Evolutionary conservation across 2,797 vertebrate species (phyloP), one percentile per base, ranked within the genome.

Genomic region (Capromys pilorides): DNA sequence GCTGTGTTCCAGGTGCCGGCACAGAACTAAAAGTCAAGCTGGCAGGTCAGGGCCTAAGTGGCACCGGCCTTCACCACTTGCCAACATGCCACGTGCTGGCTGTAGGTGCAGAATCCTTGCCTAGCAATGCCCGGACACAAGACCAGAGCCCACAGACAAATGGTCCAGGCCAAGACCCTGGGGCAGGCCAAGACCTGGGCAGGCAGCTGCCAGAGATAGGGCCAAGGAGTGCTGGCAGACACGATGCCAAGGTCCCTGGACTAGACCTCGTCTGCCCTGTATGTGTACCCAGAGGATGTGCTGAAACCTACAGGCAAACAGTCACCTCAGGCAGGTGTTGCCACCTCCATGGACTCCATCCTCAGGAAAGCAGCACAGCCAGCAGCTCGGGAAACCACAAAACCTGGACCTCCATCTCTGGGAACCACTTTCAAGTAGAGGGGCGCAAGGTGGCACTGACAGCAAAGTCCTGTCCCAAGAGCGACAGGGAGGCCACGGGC

Each of bases 331-430:
- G 41, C 24, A 13, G 3, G 11, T 3, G 19, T 9, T 4, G 13
- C 28, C 11, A 22, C 57, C 66, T 84, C 67, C 4, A 5, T 7
- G 1, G 0, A 36, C 5, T 8, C 9, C 61, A 12, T 0, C 1
- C 66, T n/a, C 45, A 62, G 3, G 6, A 36, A 21, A 49, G 36
- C 41, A 19, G 57, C 4, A 1, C 49, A 22, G 19, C 36, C 14
- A 26, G 22, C 8, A 26, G 54, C 41, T 12, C 13, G n/a, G 64
- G 64, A 18, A 66, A 28, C 28, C 13, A 16, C 64, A 18, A 13
- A 14, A 31, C 39, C 39, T 64, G 36, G 6, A 39, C n/a, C 45
- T 83, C 28, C 1, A 0, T 8, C n/a, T 79, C 39, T 13, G 45
- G 41, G 61, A 83, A 59, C 28, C n/a, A 19, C 26, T 8, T 26